phyloP scores from a whole-genome alignment of 2,888 invertebrate genomes.

The Megalurothrips usitatus region DNA sequence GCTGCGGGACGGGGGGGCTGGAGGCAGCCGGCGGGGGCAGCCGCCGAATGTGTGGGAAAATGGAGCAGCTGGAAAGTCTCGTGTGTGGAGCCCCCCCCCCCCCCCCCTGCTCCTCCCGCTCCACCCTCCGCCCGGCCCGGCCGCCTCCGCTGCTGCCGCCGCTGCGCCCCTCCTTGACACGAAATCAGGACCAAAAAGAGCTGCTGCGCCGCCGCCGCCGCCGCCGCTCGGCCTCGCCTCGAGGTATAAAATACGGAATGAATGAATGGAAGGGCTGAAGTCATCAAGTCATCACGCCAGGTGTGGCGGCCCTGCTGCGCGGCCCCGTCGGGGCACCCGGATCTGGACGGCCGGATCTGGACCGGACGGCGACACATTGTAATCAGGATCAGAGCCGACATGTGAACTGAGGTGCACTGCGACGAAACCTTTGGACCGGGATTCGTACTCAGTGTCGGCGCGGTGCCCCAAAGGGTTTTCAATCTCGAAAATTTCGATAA shows the following conservation, averaged over 20 bases:
- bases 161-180: background rate
- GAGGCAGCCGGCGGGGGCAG: background rate
- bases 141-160: background rate
- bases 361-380: too few relatives aligned
- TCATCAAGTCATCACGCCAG: too few relatives aligned
- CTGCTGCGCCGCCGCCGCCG: background rate
- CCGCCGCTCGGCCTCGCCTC: background rate
- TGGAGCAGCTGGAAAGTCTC: conserved; percentile 25
- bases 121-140: background rate
- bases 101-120: background rate
- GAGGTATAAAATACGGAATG: conserved; percentile 6
- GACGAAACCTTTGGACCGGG: too few relatives aligned
- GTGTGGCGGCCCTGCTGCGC: too few relatives aligned
- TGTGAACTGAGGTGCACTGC: too few relatives aligned
- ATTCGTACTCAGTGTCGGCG: too few relatives aligned
- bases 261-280: background rate
- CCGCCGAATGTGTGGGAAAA: conserved; percentile 20
- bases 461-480: too few relatives aligned
- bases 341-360: too few relatives aligned
- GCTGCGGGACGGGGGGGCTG: background rate
- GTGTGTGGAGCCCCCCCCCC: background rate
- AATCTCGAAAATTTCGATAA: too few relatives aligned
- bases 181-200: background rate
- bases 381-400: too few relatives aligned
- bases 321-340: too few relatives aligned